Conservation (phyloP, 1,140 invertebrate species). For the Caerostris darwini region DNA sequence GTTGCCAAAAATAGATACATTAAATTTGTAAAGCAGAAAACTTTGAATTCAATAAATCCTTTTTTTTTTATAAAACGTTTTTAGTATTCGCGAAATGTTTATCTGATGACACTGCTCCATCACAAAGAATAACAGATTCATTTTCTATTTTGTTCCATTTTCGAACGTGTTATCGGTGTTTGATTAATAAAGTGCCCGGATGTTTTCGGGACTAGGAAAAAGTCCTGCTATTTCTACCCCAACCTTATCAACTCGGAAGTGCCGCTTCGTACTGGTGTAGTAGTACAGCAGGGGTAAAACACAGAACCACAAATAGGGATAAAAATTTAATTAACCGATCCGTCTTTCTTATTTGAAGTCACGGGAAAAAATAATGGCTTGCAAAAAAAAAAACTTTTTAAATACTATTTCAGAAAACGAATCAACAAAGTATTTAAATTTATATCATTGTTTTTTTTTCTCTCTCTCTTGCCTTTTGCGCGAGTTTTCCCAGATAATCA, state of each 20-base stretch:
- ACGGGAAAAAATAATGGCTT: background rate
- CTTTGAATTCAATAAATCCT: too few relatives aligned
- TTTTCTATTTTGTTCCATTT: background rate
- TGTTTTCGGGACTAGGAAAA: conserved; percentile 33
- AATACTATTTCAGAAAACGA: conserved; percentile 47
- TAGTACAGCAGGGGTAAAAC: background rate
- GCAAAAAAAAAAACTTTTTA: conserved; percentile 14
- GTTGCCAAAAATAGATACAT: background rate
- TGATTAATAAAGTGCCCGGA: conserved; percentile 70
- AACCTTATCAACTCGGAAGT: conserved; percentile 48
- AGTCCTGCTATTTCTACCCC: background rate
- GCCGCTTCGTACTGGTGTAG: background rate
- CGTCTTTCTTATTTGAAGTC: conserved; percentile 60
- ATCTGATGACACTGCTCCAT: background rate
- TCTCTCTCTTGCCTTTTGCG: background rate
- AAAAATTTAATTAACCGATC: conserved; percentile 73
- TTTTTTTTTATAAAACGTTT: too few relatives aligned
- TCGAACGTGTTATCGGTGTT: conserved; percentile 24
- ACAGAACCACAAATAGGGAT: background rate
- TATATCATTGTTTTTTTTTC: conserved; percentile 41
- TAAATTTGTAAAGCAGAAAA: too few relatives aligned
- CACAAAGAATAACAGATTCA: background rate
- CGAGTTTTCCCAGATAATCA: conserved; percentile 17
- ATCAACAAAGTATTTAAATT: conserved; percentile 63
- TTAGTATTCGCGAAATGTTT: too few relatives aligned